Base-by-base conservation (phyloP, 2,888 invertebrate genomes). In the Disparrhopalites patrizii region DNA sequence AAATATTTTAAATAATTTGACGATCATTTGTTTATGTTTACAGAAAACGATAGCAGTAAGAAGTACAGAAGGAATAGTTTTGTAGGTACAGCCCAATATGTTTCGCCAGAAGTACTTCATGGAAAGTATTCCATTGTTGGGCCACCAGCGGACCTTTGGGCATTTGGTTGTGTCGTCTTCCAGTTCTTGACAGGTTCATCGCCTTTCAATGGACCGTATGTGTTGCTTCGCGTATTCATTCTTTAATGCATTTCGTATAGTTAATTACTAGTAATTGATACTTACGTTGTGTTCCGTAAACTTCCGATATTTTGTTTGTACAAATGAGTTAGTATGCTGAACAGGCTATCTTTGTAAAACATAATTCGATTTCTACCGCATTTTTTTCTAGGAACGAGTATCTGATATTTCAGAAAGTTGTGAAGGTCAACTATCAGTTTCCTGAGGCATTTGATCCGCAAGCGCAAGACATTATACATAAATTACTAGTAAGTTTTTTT, bases 71-170 rank as follows among this genome's bases (percentile, higher is more conserved):
- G 85, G 76, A 88, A 88, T 77, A 92, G 91, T 79, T 98, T 99
- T 81, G 98, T 98, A 15, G 99, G 99, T 57, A 99, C 98, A 13
- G 97, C 99, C 1, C 97, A 98, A 79, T 99, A 98, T 80, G 96
- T 99, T 0, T 96, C 96, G 65, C 99, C 99, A 2, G 99, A 99
- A 82, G 85, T 98, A 69, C 82, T 99, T 58, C 89, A 87, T 68
- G 88, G 90, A 78, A 86, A 88, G 68, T 78, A 78, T 38, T 86
- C 86, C 1, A 65, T 66, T 27, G 72, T 74, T 38, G 86, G 88
- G 61, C 86, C 87, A 55, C 85, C 91, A 47, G 91, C 92, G 15
- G 99, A 99, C 81, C 82, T 98, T 65, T 99, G 99, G 99, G 98
- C 98, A 0, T 82, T 95, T 52, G 99, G 98, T 30, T 97, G 96